Conservation (phyloP, 2,113 vertebrate species). For the Galemys pyrenaicus region DNA sequence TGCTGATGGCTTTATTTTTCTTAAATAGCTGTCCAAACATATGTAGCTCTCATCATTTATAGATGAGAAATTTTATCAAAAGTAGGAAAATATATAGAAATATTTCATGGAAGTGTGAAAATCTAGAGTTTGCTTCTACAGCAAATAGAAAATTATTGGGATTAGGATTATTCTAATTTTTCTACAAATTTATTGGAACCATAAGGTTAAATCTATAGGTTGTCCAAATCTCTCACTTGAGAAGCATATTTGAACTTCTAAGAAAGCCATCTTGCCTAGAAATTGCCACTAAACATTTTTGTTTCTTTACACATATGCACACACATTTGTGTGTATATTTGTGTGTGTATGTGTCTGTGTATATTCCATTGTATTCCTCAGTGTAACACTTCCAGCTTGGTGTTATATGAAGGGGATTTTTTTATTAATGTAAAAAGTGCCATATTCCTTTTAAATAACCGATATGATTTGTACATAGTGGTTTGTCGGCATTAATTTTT, state of each 20-base stretch:
- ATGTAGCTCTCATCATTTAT: not conserved
- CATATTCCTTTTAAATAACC: not conserved
- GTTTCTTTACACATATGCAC: no score
- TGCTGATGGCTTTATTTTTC: not conserved
- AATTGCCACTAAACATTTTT: not conserved
- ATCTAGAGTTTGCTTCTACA: not conserved
- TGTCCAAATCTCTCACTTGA: not conserved
- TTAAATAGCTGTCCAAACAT: not conserved
- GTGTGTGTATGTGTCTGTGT: no score
- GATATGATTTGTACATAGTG: not conserved
- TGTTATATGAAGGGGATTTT: not conserved
- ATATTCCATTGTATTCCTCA: not conserved
- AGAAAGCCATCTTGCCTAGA: not conserved
- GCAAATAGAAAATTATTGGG: not conserved
- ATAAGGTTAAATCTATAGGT: not conserved
- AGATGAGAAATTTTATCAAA: not conserved
- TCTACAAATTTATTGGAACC: not conserved
- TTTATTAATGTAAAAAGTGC: slow-evolving; percentile 39
- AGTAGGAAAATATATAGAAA: not conserved
- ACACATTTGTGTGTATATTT: no score
- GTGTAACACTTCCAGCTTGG: not conserved
- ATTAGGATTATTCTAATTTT: not conserved
- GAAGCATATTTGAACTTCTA: not conserved
- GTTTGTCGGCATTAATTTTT: not conserved
- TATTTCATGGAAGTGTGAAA: not conserved